Conservation (phyloP, 2,888 invertebrate species). For the Drosophila sordidula region DNA sequence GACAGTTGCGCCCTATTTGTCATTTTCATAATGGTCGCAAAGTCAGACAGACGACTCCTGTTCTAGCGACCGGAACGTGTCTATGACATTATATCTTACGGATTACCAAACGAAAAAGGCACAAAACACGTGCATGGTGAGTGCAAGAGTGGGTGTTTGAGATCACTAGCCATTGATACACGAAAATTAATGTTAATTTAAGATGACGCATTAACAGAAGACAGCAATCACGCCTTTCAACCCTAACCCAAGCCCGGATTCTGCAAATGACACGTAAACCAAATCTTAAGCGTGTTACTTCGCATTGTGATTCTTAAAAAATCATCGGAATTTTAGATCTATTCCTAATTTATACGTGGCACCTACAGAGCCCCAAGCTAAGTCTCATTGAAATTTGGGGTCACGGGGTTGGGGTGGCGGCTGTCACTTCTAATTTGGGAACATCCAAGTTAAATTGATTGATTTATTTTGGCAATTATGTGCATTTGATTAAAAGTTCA, state of each 20-base stretch:
- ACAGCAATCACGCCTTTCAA: slow-evolving; percentile 25
- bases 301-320: slow-evolving; percentile 42
- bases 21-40: slow-evolving; percentile 75
- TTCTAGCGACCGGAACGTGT: slow-evolving; percentile 54
- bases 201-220: slow-evolving; percentile 53
- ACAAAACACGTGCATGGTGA: slow-evolving; percentile 45
- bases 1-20: slow-evolving; percentile 73
- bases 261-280: slow-evolving; percentile 72
- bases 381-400: neutral
- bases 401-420: neutral
- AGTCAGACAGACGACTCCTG: slow-evolving; percentile 44
- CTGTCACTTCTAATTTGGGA: slow-evolving; percentile 76
- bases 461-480: slow-evolving; percentile 82
- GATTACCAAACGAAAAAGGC: slow-evolving; percentile 57
- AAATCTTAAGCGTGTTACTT: slow-evolving; percentile 42
- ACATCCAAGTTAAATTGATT: slow-evolving; percentile 76
- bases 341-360: slow-evolving; percentile 53
- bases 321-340: slow-evolving; percentile 30
- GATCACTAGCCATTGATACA: slow-evolving; percentile 58
- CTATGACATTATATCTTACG: slow-evolving; percentile 50
- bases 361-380: slow-evolving; percentile 11
- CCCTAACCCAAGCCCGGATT: slow-evolving; percentile 6
- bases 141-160: slow-evolving; percentile 14
- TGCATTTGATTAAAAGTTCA: slow-evolving; percentile 81
- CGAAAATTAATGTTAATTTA: slow-evolving; percentile 66